Evolutionary conservation across 2,113 vertebrate species (phyloP).

Genomic region (Rynchops niger): DNA sequence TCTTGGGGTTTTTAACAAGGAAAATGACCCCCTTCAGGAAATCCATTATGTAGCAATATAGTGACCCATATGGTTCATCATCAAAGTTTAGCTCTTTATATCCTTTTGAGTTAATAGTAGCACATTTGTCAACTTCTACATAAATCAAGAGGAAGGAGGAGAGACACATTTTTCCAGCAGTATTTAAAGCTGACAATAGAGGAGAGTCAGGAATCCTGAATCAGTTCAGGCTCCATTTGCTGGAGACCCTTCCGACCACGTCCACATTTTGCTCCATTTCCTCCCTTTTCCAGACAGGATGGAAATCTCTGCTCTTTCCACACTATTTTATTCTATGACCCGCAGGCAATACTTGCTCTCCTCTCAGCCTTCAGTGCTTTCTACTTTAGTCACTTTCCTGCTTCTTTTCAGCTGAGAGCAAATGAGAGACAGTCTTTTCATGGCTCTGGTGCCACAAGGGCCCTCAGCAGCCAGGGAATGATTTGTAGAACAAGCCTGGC

Average conservation of each 20-base stretch:
- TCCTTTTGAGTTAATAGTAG: background rate
- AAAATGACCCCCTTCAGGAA: background rate
- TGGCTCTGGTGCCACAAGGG: background rate
- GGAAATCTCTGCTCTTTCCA: background rate
- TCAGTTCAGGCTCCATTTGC: background rate
- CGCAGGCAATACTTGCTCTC: background rate
- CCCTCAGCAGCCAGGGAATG: background rate
- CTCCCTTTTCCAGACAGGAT: background rate
- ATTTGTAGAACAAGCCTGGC: background rate
- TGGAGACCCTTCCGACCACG: background rate
- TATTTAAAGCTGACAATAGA: background rate
- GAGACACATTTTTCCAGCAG: background rate
- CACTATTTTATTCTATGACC: background rate
- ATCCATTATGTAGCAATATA: background rate
- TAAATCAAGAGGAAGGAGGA: slow-evolving; percentile 2
- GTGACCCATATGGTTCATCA: background rate
- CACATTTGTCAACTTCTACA: background rate
- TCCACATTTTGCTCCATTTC: background rate
- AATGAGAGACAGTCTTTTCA: background rate
- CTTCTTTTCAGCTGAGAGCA: background rate
- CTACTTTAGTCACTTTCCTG: background rate
- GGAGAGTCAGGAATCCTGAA: background rate
- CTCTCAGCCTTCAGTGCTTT: background rate
- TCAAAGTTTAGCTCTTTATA: background rate
- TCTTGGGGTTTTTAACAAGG: background rate